Percentiles rank a stretch among this genome's conserved stretches.
phyloP scores from a whole-genome alignment of 2,113 vertebrate genomes.

The Typhlomys cinereus region DNA sequence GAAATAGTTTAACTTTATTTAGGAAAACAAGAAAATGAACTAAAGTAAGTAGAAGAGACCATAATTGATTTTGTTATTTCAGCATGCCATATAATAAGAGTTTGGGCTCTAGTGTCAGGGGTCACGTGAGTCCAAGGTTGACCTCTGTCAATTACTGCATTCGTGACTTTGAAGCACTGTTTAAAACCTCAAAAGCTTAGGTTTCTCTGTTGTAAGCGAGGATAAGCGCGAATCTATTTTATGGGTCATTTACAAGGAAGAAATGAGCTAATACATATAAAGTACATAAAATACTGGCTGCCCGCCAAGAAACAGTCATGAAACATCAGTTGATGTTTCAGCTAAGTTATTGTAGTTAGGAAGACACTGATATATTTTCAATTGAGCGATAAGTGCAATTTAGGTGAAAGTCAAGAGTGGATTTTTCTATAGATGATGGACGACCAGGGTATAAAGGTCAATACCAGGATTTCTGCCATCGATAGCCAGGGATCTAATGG shows the following conservation, averaged over 20 bases:
- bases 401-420: neutral
- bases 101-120: neutral
- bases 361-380: neutral
- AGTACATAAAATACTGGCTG: neutral
- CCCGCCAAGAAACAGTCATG: neutral
- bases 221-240: neutral
- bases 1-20: conserved; percentile 1
- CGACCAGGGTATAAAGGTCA: neutral
- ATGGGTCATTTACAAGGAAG: neutral
- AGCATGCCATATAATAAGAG: neutral
- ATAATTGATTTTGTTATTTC: neutral
- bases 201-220: neutral
- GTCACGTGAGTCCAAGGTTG: neutral
- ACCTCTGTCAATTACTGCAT: neutral
- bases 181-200: neutral
- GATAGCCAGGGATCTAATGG: neutral
- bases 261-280: neutral
- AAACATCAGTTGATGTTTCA: neutral
- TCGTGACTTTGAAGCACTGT: neutral
- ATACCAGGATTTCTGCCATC: neutral
- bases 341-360: neutral
- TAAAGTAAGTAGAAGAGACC: neutral
- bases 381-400: neutral
- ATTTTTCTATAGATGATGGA: neutral
- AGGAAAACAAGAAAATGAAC: neutral